Evolutionary conservation across 2,888 invertebrate genomes (phyloP), one percentile per base, ranked within the genome.

Genomic region (Cephalotes varians): DNA sequence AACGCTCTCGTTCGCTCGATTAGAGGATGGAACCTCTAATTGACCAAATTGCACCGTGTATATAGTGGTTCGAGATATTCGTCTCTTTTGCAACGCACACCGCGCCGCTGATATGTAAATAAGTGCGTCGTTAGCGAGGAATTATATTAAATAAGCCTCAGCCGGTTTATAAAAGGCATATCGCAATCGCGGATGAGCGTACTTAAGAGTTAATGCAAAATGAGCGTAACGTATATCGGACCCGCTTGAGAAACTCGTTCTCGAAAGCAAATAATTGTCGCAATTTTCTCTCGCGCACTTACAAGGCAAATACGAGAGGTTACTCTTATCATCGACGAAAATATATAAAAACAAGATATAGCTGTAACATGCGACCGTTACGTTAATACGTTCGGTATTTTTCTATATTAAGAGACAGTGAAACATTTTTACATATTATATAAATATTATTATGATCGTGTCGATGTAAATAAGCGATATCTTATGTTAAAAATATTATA

Each of bases 161-260:
- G 40, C 31, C 31, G 21, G 71, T 79, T 71, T 71, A 65, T 65
- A 56, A 79, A 79, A 79, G 44, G 44, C 44, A 7, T 71, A 71
- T 79, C 77, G 77, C 69, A 69, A 69, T 77, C 69, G 47, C 25
- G 77, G 77, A 77, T 79, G 71, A 79, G n/a, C 44, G 25, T 79
- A 79, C 56, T 79, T 79, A 47, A 79, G 56, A 71, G 44, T 71
- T 77, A 44, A 34, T 71, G 77, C 71, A 71, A 79, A 79, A 71
- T 47, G 25, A 77, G 18, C 56, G 77, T 58, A 71, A 79, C 54
- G 77, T n/a, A 69, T 77, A 69, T 71, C 71, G 34, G 49, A 6
- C 21, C 18, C 12, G 51, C 56, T 71, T 21, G 44, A 71, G 44
- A 25, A 79, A 79, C 77, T 25, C 44, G 71, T 79, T 79, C 56